Conservation (phyloP, 1,140 invertebrate genomes). For the Reticulitermes speratus region DNA sequence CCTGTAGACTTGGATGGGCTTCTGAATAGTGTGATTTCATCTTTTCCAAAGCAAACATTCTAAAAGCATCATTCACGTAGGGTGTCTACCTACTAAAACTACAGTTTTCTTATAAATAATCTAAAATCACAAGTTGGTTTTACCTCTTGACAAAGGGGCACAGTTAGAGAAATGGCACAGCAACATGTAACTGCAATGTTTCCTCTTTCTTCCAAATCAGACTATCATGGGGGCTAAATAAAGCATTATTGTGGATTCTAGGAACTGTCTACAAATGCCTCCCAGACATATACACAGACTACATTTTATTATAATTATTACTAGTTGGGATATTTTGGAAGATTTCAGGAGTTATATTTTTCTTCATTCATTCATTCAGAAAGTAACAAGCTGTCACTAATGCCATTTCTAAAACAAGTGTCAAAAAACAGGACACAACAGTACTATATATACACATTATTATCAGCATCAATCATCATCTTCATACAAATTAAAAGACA, state of each 20-base stretch:
- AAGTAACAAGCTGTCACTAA: constrained; percentile 31
- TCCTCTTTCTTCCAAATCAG: constrained; percentile 30
- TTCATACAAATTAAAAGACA: constrained; percentile 35
- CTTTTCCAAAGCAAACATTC: constrained; percentile 35
- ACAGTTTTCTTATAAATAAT: constrained; percentile 36
- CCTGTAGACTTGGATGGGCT: constrained; percentile 32
- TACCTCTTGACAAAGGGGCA: constrained; percentile 33
- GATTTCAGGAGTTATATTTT: constrained; percentile 33
- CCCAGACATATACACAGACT: constrained; percentile 26
- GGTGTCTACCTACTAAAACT: constrained; percentile 27
- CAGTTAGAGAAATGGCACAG: constrained; percentile 36
- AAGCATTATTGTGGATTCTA: constrained; percentile 28
- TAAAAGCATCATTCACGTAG: constrained; percentile 31
- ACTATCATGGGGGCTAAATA: constrained; percentile 21
- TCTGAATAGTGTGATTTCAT: constrained; percentile 16
- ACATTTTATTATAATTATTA: constrained; percentile 19
- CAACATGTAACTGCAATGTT: constrained; percentile 32
- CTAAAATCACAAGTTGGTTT: constrained; percentile 36
- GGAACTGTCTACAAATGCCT: constrained; percentile 33
- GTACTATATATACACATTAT: constrained; percentile 24
- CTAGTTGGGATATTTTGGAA: constrained; percentile 31
- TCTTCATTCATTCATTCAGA: constrained; percentile 27
- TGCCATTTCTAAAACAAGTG: constrained; percentile 36
- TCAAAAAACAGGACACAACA: constrained; percentile 32
- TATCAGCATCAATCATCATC: constrained; percentile 27